phyloP scores from a whole-genome alignment of 2,797 vertebrate genomes.

The Rhinatrema bivittatum region DNA sequence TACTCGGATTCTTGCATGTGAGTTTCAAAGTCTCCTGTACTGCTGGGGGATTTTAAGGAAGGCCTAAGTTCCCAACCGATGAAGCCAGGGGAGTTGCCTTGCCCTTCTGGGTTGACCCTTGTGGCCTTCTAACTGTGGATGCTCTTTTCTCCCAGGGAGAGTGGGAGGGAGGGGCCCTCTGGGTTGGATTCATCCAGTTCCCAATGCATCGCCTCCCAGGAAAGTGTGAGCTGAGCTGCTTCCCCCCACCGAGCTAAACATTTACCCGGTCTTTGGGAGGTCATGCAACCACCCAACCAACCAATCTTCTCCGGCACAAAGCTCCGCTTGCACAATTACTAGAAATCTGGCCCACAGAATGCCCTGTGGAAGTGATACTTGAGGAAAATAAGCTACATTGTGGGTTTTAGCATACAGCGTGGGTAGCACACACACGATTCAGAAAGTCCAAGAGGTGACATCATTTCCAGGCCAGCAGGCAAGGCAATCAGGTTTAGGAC shows the following conservation, averaged over 20 bases:
- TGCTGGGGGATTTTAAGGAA: neutral
- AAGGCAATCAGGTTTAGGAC: too few species aligned
- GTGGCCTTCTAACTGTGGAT: neutral
- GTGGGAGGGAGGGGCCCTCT: neutral
- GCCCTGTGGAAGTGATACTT: too few species aligned
- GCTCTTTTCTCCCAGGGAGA: neutral
- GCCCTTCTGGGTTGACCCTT: neutral
- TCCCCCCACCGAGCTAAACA: constrained; percentile 1
- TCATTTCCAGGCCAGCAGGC: too few species aligned
- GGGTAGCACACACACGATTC: too few species aligned
- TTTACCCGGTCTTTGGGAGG: constrained; percentile 7
- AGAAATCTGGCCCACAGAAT: too few species aligned
- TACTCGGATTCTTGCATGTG: neutral
- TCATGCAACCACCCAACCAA: constrained; percentile 1
- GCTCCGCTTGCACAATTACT: too few species aligned
- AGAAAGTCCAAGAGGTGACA: too few species aligned
- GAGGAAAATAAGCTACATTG: too few species aligned
- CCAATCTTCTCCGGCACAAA: too few species aligned
- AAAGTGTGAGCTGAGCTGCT: neutral
- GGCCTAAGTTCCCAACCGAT: too few species aligned
- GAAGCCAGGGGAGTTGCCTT: neutral
- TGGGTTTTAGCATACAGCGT: too few species aligned
- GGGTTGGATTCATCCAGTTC: neutral
- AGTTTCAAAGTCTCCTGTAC: too few species aligned
- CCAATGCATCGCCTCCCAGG: neutral